A percentile compares a stretch with the other conserved stretches of the same genome.
Evolutionary conservation across 2,113 vertebrate species (phyloP).

Genomic region (Halcyon malimbica): DNA sequence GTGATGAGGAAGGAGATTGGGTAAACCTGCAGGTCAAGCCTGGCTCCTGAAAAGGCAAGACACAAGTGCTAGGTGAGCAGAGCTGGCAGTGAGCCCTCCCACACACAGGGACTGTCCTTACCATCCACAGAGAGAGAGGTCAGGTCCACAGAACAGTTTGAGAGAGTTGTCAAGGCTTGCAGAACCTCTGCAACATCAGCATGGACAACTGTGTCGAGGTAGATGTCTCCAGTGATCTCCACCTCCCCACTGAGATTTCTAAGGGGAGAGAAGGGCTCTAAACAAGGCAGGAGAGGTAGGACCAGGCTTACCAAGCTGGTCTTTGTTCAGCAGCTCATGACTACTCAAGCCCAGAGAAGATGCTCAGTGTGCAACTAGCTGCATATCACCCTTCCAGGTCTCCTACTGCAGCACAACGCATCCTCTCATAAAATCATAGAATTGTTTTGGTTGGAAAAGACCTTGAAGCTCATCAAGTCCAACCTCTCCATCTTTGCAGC

Average conservation of each 20-base stretch:
- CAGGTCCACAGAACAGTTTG: neutral
- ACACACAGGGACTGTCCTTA: neutral
- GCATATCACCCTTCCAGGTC: neutral
- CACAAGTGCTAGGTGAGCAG: rapidly evolving
- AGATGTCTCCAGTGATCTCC: conserved; percentile 5
- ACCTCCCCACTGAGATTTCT: neutral
- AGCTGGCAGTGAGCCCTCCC: rapidly evolving
- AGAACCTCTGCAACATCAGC: neutral
- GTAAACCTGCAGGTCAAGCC: neutral
- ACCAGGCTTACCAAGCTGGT: rapidly evolving
- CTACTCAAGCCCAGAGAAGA: neutral
- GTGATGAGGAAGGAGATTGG: conserved; percentile 22
- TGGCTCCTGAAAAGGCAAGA: neutral
- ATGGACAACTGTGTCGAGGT: neutral
- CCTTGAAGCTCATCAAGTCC: neutral
- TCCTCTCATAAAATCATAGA: neutral
- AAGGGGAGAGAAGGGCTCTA: neutral
- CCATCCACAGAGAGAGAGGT: conserved; percentile 16
- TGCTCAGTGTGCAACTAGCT: neutral
- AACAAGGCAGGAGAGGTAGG: neutral
- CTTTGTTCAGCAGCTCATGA: neutral
- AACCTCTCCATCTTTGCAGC: neutral
- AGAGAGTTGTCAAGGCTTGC: neutral
- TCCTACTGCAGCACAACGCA: neutral
- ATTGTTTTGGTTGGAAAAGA: neutral